Evolutionary conservation across 2,113 vertebrate genomes (phyloP), one percentile per base, ranked within the genome.

Genomic region (Urocolius indicus): DNA sequence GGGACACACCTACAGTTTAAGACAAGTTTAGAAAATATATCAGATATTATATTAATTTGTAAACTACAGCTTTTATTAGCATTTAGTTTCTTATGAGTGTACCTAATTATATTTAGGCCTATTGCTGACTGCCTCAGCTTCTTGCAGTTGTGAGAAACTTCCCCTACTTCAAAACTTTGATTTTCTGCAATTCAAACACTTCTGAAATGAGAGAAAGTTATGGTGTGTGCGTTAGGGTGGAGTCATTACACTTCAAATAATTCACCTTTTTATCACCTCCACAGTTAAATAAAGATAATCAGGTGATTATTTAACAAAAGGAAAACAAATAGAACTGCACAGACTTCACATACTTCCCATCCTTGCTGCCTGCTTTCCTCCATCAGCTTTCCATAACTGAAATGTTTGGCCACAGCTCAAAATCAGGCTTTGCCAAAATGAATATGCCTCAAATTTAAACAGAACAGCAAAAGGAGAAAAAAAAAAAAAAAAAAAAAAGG

Each of bases 301-400:
- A 41, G 38, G 38, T 41, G 38, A 41, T 41, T 41, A 41, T 41
- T 41, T 41, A 41, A 32, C 21, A 17, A 59, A 36, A 52, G 14
- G 13, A 43, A 69, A 57, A n/a, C 6, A 17, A 67, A n/a, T 16
- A n/a, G 22, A 34, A 29, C 1, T 5, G 0, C 3, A 4, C 14
- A 38, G 54, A 24, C 20, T 41, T n/a, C 27, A 41, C 38, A 41
- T 41, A 41, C 38, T 41, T 41, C 29, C 24, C 9, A 61, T 6
- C 13, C 12, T n/a, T 57, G 24, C 16, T 30, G 11, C 45, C 38
- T 26, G 12, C 12, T 24, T 82, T 67, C 41, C 16, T 82, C 38
- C 13, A 24, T 65, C 52, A 41, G 54, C 30, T 73, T 57, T 11
- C 23, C 36, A 29, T 20, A 57, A 78, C 55, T 6, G 16, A 73